Conservation (phyloP, 2,113 vertebrate genomes). For the Astur gentilis region DNA sequence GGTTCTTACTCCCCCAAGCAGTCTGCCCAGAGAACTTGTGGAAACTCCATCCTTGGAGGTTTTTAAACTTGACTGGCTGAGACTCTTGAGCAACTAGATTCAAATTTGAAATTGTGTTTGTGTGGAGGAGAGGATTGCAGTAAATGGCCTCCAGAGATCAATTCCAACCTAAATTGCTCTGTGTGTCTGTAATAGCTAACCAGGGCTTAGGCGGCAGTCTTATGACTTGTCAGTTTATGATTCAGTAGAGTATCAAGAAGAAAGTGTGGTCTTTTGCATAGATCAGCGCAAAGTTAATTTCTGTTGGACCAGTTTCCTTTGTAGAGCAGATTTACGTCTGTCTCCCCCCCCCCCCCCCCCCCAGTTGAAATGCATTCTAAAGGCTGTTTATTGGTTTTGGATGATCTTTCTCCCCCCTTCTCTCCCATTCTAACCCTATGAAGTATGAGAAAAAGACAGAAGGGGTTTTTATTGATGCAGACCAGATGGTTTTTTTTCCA, state of each 20-base stretch:
- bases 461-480: neutral
- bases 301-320: neutral
- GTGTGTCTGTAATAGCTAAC: neutral
- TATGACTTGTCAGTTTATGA: neutral
- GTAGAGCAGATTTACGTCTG: neutral
- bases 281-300: neutral
- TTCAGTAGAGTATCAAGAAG: neutral
- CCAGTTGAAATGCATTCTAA: neutral
- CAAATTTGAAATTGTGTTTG: neutral
- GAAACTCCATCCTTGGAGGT: neutral
- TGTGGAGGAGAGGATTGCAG: neutral
- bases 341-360: too few relatives aligned
- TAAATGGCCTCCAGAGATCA: neutral
- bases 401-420: neutral
- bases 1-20: neutral
- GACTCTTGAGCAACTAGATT: neutral
- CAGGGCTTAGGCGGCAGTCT: neutral
- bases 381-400: neutral
- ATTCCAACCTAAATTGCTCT: neutral
- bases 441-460: neutral
- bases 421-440: neutral
- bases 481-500: neutral
- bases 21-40: neutral
- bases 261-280: neutral
- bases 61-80: neutral